These are phyloP conservation scores for Haemorhous mexicanus DNA, from an alignment of 2,113 vertebrate genomes.

Conservation along the genomic window DNA sequence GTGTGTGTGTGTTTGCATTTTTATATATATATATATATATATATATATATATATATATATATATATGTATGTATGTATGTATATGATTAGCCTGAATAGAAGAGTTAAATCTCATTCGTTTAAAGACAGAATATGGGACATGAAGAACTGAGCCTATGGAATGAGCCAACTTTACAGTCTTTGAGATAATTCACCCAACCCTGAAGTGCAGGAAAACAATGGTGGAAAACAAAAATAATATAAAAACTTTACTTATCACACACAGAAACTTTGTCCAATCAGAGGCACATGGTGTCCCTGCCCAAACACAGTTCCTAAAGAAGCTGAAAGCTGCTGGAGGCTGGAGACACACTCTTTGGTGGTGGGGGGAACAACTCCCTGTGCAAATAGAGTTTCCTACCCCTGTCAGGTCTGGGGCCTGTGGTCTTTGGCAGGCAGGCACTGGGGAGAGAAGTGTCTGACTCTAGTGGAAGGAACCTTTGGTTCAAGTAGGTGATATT, in stretches of 20 bases:
- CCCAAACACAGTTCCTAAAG: not conserved
- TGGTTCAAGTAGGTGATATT: not conserved
- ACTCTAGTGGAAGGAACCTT: not conserved
- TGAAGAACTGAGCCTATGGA: not conserved
- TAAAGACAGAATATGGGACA: not conserved
- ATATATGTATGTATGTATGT: too few species aligned
- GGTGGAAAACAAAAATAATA: not conserved
- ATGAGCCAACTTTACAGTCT: not conserved
- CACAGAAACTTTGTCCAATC: not conserved
- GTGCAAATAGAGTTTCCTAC: not conserved
- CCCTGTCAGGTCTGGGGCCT: not conserved
- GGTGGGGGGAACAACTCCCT: not conserved
- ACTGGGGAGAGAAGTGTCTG: accelerated
- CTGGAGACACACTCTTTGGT: not conserved
- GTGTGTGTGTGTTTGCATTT: not conserved
- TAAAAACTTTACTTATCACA: not conserved
- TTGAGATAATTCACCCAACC: not conserved
- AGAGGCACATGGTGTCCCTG: not conserved
- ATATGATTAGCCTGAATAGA: not conserved
- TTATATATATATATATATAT: too few species aligned
- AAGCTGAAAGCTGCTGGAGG: not conserved
- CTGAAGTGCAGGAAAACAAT: not conserved
- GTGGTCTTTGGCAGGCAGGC: not conserved
- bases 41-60: not conserved
- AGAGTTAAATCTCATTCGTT: not conserved